Percentiles rank a stretch among this genome's conserved stretches.
Evolutionary conservation across 2,888 invertebrate species (phyloP).

Genomic region (Orchesella flavescens): DNA sequence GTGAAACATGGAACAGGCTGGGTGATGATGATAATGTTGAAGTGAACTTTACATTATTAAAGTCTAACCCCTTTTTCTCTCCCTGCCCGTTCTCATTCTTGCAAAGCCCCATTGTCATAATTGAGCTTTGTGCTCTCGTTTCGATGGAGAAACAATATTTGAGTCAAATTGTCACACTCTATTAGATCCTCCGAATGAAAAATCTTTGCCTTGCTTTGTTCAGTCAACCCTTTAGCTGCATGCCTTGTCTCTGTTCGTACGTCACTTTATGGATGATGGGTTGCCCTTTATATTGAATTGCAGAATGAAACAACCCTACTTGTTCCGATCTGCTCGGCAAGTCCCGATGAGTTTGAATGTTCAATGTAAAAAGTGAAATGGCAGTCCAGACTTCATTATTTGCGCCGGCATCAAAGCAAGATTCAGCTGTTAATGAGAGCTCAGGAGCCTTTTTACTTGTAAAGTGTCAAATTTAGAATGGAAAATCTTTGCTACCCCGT

Average conservation of each 20-base stretch:
- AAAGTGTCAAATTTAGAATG: conserved; percentile 43
- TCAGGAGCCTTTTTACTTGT: background rate
- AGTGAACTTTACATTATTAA: background rate
- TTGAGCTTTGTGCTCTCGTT: conserved; percentile 69
- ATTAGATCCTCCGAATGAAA: conserved; percentile 67
- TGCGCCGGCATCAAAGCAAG: too few species aligned
- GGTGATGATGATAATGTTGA: too few species aligned
- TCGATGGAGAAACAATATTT: conserved; percentile 72
- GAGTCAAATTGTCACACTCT: conserved; percentile 72
- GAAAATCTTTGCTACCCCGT: conserved; percentile 37
- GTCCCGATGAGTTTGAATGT: background rate
- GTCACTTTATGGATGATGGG: conserved; percentile 25
- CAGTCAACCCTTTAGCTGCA: background rate
- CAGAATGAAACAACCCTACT: background rate
- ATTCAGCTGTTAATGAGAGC: too few species aligned
- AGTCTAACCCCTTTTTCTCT: conserved; percentile 30
- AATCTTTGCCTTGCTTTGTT: conserved; percentile 25
- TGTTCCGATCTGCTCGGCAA: background rate
- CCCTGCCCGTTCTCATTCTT: conserved; percentile 52
- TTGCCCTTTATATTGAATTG: background rate
- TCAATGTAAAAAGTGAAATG: too few species aligned
- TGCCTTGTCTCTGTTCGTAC: background rate
- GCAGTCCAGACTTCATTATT: too few species aligned
- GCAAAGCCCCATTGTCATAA: conserved; percentile 54
- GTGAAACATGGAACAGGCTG: background rate